Base-by-base conservation (phyloP, 2,888 invertebrate species). In the Cheilosia scutellata region DNA sequence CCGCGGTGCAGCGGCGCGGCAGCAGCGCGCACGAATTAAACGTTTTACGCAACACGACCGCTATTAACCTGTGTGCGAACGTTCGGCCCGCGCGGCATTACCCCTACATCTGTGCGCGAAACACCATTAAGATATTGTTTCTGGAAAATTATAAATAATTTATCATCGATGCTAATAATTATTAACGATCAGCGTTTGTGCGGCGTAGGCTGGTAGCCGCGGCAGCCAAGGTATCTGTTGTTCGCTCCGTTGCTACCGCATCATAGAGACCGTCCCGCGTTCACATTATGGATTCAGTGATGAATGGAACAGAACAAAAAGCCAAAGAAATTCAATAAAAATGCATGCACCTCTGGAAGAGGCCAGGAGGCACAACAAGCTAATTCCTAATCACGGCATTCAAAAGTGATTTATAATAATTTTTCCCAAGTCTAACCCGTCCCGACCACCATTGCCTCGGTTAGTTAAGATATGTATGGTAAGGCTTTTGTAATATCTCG, bases 171-270 rank as follows among this genome's bases (percentile, higher is more conserved):
- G 58, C 16, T 60, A 60, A 76, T 76, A 68, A 60, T 76, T 60
- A 66, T 68, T 60, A 68, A 68, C 60, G 76, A 66, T 68, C 60
- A 58, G 25, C 37, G 60, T 58, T 68, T 31, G 51, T 27, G 4
- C 49, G 33, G 60, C 76, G 68, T 76, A 68, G 76, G 76, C 51
- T 76, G 68, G 76, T 68, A 76, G 76, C 76, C 47, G 68, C 47
- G 68, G 68, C 63, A 57, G 6, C 16, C 11, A 57, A 47, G 37
- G 33, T 66, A 51, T 47, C n/a, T 57, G 37, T 40, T 25, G 62
- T 33, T 29, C 13, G 20, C 29, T 47, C n/a, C n/a, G n/a, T n/a
- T n/a, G n/a, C n/a, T n/a, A n/a, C n/a, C n/a, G n/a, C n/a, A 44
- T 20, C 44, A 47, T 47, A 47, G 47, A 47, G 13, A 55, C 58